Percentiles rank a stretch among this genome's conserved stretches.
phyloP scores from a whole-genome alignment of 2,888 invertebrate species.

The Netelia virgata region DNA sequence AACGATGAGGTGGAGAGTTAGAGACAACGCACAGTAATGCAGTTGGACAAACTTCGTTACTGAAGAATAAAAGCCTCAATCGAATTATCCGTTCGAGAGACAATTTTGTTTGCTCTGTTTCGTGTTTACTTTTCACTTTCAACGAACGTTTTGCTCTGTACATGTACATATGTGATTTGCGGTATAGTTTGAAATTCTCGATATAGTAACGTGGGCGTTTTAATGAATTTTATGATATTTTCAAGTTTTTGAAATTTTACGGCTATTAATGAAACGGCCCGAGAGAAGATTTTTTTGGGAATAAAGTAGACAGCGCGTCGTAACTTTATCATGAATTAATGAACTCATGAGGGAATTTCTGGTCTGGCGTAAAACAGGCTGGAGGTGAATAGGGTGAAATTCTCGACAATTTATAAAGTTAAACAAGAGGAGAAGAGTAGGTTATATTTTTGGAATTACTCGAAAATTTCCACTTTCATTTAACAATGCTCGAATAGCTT shows the following conservation, averaged over 20 bases:
- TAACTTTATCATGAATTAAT: constrained; percentile 7
- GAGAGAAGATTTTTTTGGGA: background rate
- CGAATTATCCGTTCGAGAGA: constrained; percentile 37
- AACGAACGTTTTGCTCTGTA: background rate
- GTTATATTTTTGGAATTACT: no score
- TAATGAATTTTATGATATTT: no score
- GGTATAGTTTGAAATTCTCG: no score
- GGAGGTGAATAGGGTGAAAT: background rate
- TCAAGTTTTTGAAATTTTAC: background rate
- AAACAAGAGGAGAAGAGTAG: no score
- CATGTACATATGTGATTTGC: no score
- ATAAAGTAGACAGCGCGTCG: background rate
- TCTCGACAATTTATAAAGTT: background rate
- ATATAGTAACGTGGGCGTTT: no score
- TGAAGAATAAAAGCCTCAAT: constrained; percentile 51
- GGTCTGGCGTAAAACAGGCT: background rate
- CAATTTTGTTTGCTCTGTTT: constrained; percentile 46
- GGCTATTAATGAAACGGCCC: background rate
- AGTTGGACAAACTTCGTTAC: constrained; percentile 51
- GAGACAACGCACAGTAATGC: constrained; percentile 28
- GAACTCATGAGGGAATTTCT: background rate
- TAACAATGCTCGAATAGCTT: no score
- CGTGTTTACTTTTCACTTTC: constrained; percentile 45
- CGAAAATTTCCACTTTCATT: no score
- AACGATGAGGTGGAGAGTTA: background rate